Evolutionary conservation across 2,113 vertebrate genomes (phyloP).

Genomic region (Plecotus auritus): DNA sequence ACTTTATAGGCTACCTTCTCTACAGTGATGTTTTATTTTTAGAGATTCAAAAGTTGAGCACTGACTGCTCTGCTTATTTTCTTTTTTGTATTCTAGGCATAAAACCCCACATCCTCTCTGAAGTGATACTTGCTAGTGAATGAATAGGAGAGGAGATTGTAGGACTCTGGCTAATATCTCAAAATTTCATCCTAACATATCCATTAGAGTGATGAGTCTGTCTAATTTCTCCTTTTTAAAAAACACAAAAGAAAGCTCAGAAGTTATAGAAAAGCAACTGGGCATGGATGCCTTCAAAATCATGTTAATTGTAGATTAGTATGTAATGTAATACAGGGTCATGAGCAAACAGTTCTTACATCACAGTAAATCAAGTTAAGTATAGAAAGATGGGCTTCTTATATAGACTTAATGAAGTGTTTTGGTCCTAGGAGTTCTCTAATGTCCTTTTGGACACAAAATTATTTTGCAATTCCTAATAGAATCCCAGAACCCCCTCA

Average conservation of each 20-base stretch:
- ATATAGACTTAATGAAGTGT: neutral
- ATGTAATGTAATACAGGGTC: neutral
- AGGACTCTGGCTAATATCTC: neutral
- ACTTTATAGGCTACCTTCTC: conserved; percentile 29
- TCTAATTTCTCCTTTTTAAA: neutral
- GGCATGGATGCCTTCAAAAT: neutral
- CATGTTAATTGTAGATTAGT: neutral
- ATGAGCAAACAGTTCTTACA: neutral
- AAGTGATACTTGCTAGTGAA: neutral
- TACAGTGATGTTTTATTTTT: conserved; percentile 37
- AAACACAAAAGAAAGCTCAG: neutral
- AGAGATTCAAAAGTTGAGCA: conserved; percentile 23
- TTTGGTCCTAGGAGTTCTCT: neutral
- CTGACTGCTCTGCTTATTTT: conserved; percentile 4
- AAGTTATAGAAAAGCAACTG: neutral
- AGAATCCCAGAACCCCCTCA: neutral
- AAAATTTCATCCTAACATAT: neutral
- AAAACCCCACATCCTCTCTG: neutral
- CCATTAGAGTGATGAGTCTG: neutral
- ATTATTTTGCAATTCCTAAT: neutral
- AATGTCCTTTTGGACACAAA: neutral
- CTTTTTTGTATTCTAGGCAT: neutral
- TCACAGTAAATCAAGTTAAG: neutral
- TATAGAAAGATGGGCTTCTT: neutral
- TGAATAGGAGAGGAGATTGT: neutral